Base-by-base conservation (phyloP, 2,113 vertebrate species). In the Machaerirhynchus nigripectus region DNA sequence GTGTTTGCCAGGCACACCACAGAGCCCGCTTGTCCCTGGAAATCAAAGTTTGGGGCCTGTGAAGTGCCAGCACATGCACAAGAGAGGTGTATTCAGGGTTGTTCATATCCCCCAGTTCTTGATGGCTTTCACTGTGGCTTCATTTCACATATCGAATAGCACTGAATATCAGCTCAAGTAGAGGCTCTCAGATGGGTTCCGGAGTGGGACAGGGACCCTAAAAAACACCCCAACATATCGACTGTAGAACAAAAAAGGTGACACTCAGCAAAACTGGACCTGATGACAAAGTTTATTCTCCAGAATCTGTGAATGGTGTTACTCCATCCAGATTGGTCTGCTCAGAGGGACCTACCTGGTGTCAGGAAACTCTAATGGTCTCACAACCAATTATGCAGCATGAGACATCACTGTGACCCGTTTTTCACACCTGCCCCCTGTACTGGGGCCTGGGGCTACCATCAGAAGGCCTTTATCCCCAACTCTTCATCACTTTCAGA, bases 361-460 rank as follows among this genome's bases (percentile, higher is more conserved):
- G 47, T 59, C 56, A 87, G 55, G 42, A 91, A 87, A 46, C 4
- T 17, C 15, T 63, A 10, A 47, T 17, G 3, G 28, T 63, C 50
- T 84, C 17, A 37, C 26, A 74, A 40, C 8, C 40, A 60, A 10
- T 37, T 65, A 16, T 28, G 17, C 33, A 57, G 5, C 21, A 65
- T 46, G 13, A 94, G 37, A 22, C 13, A 57, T 10, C 33, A 33
- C 35, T 52, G 31, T 2, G 1, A 78, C 44, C 17, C 28, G 13
- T 56, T 74, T 49, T 15, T 28, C 55, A 80, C 27, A 23, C 16
- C 39, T 80, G 9, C 1, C 8, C 7, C 21, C 52, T 56, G 8
- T 27, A 59, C 22, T 1, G 0, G 11, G 15, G 5, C 3, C 28
- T 75, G 23, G 6, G 2, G 1, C 33, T 80, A 16, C 17, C 22